Conservation (phyloP, 1,140 invertebrate species). For the Danaus plexippus region DNA sequence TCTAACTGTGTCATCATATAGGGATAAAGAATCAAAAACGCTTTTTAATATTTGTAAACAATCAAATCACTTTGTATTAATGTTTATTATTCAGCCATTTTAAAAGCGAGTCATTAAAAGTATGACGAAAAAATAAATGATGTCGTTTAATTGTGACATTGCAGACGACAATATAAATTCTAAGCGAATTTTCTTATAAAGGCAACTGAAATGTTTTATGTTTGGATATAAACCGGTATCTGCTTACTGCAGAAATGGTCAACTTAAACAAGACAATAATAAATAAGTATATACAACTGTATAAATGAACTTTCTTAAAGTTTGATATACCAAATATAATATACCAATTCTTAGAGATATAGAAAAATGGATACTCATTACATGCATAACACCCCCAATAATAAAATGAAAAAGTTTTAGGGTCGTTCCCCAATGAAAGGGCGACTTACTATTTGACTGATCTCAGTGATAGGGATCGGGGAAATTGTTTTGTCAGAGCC, state of each 20-base stretch:
- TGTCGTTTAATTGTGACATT: slow-evolving; percentile 1
- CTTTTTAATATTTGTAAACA: slow-evolving; percentile 37
- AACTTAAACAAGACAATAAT: too few relatives aligned
- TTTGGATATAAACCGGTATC: too few relatives aligned
- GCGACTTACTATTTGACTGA: slow-evolving; percentile 76
- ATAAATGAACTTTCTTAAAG: too few relatives aligned
- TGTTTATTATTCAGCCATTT: slow-evolving; percentile 8
- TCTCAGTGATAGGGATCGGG: slow-evolving; percentile 74
- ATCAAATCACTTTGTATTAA: slow-evolving; percentile 2
- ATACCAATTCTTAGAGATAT: too few relatives aligned
- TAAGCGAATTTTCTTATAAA: too few relatives aligned
- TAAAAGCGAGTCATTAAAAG: slow-evolving; percentile 13
- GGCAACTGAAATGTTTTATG: too few relatives aligned
- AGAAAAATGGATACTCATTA: slow-evolving; percentile 2
- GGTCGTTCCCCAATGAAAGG: slow-evolving; percentile 24
- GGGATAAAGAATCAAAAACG: slow-evolving; percentile 15
- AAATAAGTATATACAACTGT: too few relatives aligned
- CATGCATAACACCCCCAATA: slow-evolving; percentile 18
- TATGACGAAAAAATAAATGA: slow-evolving; percentile 17
- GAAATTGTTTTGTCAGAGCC: slow-evolving; percentile 66
- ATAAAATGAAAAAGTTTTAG: slow-evolving; percentile 16
- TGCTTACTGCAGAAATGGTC: too few relatives aligned
- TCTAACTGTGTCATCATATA: slow-evolving; percentile 42
- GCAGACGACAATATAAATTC: not conserved
- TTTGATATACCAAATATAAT: too few relatives aligned